These are phyloP conservation scores for Luscinia megarhynchos DNA, from an alignment of 2,797 vertebrate species.

Conservation along the genomic window DNA sequence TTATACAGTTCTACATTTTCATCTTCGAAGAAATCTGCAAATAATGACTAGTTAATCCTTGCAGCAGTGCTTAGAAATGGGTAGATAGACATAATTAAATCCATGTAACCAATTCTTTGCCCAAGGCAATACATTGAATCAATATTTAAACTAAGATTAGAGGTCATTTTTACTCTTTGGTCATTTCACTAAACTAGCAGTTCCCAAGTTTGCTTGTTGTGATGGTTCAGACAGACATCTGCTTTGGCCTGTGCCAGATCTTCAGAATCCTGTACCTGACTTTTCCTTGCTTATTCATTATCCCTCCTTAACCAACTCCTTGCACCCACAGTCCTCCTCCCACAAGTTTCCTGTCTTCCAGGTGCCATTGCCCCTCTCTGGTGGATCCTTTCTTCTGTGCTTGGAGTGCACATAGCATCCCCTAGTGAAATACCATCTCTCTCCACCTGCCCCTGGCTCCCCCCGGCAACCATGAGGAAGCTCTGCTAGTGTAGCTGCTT, in stretches of 20 bases:
- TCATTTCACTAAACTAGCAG: neutral
- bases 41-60: conserved; percentile 40
- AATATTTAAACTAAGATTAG: conserved; percentile 9
- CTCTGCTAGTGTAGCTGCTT: neutral
- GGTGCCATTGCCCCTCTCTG: neutral
- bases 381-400: neutral
- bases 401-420: neutral
- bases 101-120: neutral
- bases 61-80: conserved; percentile 25
- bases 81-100: conserved; percentile 10
- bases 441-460: neutral
- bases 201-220: neutral
- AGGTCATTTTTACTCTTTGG: neutral
- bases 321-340: neutral
- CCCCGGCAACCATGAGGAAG: neutral
- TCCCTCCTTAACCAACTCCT: neutral
- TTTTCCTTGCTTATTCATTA: neutral
- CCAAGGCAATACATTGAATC: neutral
- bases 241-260: neutral
- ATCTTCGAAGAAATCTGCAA: conserved; percentile 24
- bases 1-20: neutral
- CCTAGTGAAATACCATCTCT: neutral
- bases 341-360: neutral
- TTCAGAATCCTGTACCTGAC: neutral
- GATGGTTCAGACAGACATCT: neutral